Percentiles rank a stretch among this genome's conserved stretches.
Evolutionary conservation across 2,888 invertebrate genomes (phyloP).

Genomic region (Pediacus dermestoides): DNA sequence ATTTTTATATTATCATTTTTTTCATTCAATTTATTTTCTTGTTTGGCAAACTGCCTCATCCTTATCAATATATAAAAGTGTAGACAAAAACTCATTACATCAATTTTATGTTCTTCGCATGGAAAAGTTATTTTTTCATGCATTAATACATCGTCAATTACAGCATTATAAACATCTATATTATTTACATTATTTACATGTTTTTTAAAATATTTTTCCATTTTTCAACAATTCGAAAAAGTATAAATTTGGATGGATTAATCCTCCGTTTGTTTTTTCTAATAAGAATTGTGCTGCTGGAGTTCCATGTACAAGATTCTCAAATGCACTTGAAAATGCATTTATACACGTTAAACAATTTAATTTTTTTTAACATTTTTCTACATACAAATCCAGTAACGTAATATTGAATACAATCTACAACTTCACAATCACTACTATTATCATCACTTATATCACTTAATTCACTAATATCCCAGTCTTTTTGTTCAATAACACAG

Average conservation of each 20-base stretch:
- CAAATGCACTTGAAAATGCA: not conserved
- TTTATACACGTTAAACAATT: not conserved
- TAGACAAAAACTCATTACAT: not conserved
- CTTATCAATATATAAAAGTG: slow-evolving; percentile 1
- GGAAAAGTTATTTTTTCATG: not conserved
- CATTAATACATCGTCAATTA: not conserved
- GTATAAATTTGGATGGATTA: slow-evolving; percentile 1
- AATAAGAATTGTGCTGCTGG: not conserved
- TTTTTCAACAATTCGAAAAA: not conserved
- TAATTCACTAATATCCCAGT: not conserved
- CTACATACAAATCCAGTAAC: not conserved
- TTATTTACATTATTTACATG: not conserved
- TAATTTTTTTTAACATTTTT: not conserved
- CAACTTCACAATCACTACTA: not conserved
- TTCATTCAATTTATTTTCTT: slow-evolving; percentile 1
- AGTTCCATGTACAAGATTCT: not conserved
- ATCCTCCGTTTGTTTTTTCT: not conserved
- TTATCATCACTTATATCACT: too few species aligned
- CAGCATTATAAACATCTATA: not conserved
- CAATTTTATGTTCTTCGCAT: not conserved
- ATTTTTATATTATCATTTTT: too few species aligned
- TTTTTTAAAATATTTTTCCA: not conserved
- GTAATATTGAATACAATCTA: not conserved
- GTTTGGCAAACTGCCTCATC: slow-evolving; percentile 1
- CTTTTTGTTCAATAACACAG: not conserved